Evolutionary conservation across 2,797 vertebrate genomes (phyloP).

Genomic region (Sebastes iracundus): DNA sequence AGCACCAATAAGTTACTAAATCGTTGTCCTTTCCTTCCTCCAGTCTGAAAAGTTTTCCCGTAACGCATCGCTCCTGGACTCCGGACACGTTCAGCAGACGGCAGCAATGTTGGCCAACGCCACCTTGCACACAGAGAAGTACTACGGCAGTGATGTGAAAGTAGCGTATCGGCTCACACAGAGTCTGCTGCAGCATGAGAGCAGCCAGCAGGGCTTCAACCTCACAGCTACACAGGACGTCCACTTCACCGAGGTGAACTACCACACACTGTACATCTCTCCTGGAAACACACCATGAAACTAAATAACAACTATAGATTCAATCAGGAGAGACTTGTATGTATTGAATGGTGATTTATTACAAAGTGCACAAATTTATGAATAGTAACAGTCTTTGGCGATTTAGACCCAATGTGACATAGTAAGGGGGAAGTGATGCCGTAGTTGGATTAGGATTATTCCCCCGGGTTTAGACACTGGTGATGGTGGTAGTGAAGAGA

Average conservation of each 20-base stretch:
- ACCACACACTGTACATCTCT: not conserved
- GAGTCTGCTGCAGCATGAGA: slow-evolving; percentile 89
- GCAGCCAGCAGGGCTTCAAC: slow-evolving; percentile 89
- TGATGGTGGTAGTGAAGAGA: too few relatives aligned
- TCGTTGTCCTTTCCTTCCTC: not conserved
- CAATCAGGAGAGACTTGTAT: too few relatives aligned
- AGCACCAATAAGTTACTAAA: not conserved
- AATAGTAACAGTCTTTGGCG: too few relatives aligned
- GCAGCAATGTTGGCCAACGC: slow-evolving; percentile 89
- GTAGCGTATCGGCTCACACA: slow-evolving; percentile 88
- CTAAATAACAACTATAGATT: too few relatives aligned
- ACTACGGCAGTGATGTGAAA: slow-evolving; percentile 92
- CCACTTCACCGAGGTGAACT: slow-evolving; percentile 92
- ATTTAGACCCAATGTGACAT: too few relatives aligned
- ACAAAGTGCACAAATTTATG: too few relatives aligned
- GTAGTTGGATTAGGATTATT: too few relatives aligned
- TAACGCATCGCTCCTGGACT: slow-evolving; percentile 86
- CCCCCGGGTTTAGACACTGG: too few relatives aligned
- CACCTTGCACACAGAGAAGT: slow-evolving; percentile 78
- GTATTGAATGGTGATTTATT: too few relatives aligned
- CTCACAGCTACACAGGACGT: slow-evolving; percentile 94
- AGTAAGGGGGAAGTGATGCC: too few relatives aligned
- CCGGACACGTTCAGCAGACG: slow-evolving; percentile 81
- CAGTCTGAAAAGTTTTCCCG: slow-evolving; percentile 87
- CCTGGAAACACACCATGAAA: not conserved